Conservation (phyloP, 2,797 vertebrate species). For the Dendrocincla tyrannina region DNA sequence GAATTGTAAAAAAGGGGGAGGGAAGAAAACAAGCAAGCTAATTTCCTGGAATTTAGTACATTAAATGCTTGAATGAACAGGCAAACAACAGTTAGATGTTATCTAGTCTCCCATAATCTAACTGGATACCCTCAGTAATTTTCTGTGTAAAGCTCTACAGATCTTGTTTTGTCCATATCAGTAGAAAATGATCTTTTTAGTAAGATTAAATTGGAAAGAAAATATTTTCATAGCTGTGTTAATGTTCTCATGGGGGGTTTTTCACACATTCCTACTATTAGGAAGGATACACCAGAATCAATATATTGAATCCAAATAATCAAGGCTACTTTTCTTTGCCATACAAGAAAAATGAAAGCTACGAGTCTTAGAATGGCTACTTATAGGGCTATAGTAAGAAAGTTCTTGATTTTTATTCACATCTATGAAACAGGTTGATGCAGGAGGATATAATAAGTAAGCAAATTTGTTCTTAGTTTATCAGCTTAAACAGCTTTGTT, state of each 20-base stretch:
- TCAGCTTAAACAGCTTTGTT: not conserved
- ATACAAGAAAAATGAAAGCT: not conserved
- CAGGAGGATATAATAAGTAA: not conserved
- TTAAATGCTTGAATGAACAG: not conserved
- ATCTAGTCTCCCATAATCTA: not conserved
- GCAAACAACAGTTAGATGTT: not conserved
- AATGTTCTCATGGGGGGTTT: not conserved
- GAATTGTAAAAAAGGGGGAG: not conserved
- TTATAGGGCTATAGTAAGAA: not conserved
- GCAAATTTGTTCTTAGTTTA: not conserved
- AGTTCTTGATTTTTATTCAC: not conserved
- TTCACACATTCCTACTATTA: not conserved
- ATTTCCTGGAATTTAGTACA: not conserved
- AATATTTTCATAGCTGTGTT: not conserved
- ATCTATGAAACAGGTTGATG: not conserved
- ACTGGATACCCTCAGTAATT: not conserved
- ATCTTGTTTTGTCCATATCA: not conserved
- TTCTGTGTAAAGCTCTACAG: not conserved
- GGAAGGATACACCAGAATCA: not conserved
- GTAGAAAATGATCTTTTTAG: not conserved
- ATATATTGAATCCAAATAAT: not conserved
- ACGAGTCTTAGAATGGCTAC: not conserved
- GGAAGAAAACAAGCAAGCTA: not conserved
- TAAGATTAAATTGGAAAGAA: not conserved
- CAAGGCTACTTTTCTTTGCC: not conserved